A percentile compares a stretch with the other conserved stretches of the same genome.
phyloP scores from a whole-genome alignment of 2,113 vertebrate genomes.

The Sinocyclocheilus maitianheensis region DNA sequence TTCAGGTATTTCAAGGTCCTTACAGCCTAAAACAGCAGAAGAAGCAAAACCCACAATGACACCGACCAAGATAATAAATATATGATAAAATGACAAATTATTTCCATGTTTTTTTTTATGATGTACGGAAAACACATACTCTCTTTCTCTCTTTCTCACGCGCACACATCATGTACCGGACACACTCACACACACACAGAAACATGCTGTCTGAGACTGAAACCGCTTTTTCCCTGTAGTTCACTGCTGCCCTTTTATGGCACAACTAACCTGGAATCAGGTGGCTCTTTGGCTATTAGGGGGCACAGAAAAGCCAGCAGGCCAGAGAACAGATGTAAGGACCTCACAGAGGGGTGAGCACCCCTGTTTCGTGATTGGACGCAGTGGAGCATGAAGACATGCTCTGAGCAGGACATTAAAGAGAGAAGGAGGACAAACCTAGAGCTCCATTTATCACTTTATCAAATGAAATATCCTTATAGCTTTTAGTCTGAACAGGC shows the following conservation, averaged over 20 bases:
- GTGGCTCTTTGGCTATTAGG: neutral
- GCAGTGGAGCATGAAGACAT: conserved; percentile 20
- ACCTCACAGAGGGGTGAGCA: conserved; percentile 2
- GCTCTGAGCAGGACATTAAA: neutral
- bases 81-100: too few species aligned
- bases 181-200: too few species aligned
- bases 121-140: too few species aligned
- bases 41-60: too few species aligned
- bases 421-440: neutral
- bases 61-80: too few species aligned
- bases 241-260: neutral
- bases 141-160: too few species aligned
- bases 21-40: too few species aligned
- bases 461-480: neutral
- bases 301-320: conserved; percentile 19
- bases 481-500: neutral
- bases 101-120: too few species aligned
- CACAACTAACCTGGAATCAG: neutral
- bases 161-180: too few species aligned
- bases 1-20: too few species aligned
- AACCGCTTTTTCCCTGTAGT: neutral
- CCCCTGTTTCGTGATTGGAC: conserved; percentile 19
- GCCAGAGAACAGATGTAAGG: conserved; percentile 10
- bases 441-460: neutral
- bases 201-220: neutral